Evolutionary conservation across 1,140 invertebrate genomes (phyloP).

Genomic region (Pomacea maculata): DNA sequence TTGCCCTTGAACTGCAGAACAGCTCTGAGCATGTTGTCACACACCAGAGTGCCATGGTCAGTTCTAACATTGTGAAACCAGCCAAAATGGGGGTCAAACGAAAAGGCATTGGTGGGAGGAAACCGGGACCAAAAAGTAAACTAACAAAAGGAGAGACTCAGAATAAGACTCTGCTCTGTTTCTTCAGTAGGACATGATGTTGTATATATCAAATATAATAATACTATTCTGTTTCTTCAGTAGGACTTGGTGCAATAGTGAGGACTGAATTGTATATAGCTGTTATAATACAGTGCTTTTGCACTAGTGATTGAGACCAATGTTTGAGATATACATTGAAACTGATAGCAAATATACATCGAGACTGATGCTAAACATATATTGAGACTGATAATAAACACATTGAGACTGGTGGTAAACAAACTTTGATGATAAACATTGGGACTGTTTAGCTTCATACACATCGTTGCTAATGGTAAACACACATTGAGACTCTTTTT

Average conservation of each 20-base stretch:
- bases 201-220: too few species aligned
- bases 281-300: neutral
- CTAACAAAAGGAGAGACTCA: neutral
- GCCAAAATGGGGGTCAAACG: neutral
- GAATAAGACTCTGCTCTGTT: neutral
- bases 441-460: too few species aligned
- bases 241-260: neutral
- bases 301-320: too few species aligned
- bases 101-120: neutral
- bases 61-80: neutral
- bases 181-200: conserved; percentile 4
- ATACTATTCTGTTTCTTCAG: too few species aligned
- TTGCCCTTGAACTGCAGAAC: conserved; percentile 62
- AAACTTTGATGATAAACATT: too few species aligned
- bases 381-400: too few species aligned
- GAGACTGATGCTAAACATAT: too few species aligned
- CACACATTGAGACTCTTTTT: too few species aligned
- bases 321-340: too few species aligned
- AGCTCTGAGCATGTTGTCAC: neutral
- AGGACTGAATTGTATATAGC: neutral
- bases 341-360: too few species aligned
- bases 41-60: neutral
- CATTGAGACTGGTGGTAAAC: too few species aligned
- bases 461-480: too few species aligned
- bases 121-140: conserved; percentile 1